These are phyloP conservation scores for Channa striata DNA, from an alignment of 2,797 vertebrate genomes.

Conservation along the genomic window DNA sequence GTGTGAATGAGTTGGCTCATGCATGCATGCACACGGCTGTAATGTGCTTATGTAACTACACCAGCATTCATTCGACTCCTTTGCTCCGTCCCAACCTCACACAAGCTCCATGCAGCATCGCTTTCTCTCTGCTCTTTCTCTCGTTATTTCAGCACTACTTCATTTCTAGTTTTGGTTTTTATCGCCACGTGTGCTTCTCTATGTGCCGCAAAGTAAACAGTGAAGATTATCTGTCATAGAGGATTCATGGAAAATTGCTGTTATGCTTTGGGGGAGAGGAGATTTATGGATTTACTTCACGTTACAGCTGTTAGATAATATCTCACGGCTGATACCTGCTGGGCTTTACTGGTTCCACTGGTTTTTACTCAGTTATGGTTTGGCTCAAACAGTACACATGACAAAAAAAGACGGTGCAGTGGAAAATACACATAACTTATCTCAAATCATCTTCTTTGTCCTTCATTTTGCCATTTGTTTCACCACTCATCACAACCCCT, in stretches of 20 bases:
- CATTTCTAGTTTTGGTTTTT: background rate
- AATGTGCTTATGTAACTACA: constrained; percentile 83
- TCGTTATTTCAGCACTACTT: background rate
- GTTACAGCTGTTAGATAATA: background rate
- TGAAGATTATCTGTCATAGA: background rate
- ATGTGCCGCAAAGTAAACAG: too few species aligned
- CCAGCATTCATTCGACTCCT: constrained; percentile 51
- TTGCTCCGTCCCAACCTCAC: constrained; percentile 51
- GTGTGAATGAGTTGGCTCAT: constrained; percentile 12
- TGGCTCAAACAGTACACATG: background rate
- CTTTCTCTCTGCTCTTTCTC: background rate
- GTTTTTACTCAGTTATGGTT: background rate
- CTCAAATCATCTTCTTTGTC: background rate
- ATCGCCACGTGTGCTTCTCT: background rate
- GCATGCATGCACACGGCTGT: constrained; percentile 43
- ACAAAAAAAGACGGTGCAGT: too few species aligned
- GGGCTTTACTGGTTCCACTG: background rate
- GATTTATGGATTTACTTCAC: background rate
- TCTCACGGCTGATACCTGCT: background rate
- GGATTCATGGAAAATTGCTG: background rate
- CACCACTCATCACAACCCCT: constrained; percentile 7
- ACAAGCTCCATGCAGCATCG: constrained; percentile 45
- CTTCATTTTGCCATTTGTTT: background rate
- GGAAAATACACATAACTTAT: background rate
- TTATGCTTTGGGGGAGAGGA: background rate